Evolutionary conservation across 2,797 vertebrate species (phyloP), one percentile per base, ranked within the genome.

Genomic region (Arctocebus calabarensis): DNA sequence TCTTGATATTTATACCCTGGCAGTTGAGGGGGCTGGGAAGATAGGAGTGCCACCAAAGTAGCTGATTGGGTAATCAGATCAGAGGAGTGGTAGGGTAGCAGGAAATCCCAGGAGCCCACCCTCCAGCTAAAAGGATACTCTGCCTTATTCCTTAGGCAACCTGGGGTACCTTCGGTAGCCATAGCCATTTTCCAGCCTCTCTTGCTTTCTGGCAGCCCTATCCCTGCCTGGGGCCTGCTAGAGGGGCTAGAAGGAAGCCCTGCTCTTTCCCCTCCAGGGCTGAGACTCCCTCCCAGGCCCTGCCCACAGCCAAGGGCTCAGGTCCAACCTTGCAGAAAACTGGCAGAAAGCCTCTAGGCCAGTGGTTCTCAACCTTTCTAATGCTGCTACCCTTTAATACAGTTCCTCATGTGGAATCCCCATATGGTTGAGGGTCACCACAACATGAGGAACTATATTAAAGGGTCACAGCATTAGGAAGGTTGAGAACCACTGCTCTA

Each of bases 301-400:
- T 88, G 19, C 48, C 27, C 52, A 45, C 13, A 84, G 81, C 75
- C 73, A 77, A 71, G 85, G 74, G 34, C 83, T 93, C 11, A 27
- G 1, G 0, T n/a, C 32, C 48, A 95, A 71, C 66, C 43, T 34
- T 89, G 27, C 32, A 57, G 74, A 45, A 62, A 88, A 48, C 68
- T 87, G 68, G 45, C 64, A 66, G 40, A 94, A 66, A 96, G 34
- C 77, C 82, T 95, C 78, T 27, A 90, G 83, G 74, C 62, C 48
- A 52, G 48, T 52, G 48, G 48, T 52, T 52, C 48, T 52, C 48
- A 52, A 52, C 48, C 48, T 52, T 52, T 14, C 12, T 52, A 52
- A 52, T 16, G 48, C 48, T 4, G 14, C 4, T 3, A 52, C 48
- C 48, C 48, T 52, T 52, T 52, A 52, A 52, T 52, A 52, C 14